phyloP scores from a whole-genome alignment of 2,113 vertebrate species.

The Tachysurus vachellii region DNA sequence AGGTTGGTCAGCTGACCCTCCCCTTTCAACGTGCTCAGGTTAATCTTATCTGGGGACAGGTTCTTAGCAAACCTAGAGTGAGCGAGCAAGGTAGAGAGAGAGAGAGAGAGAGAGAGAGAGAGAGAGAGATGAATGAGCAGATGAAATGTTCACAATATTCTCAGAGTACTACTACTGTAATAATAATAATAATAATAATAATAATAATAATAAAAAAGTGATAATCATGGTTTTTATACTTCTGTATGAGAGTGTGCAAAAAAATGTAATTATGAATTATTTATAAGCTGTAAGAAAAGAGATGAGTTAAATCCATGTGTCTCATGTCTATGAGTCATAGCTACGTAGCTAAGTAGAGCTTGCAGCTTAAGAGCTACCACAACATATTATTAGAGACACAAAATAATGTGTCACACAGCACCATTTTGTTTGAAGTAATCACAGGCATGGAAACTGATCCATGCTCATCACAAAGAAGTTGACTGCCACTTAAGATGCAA shows the following conservation, averaged over 20 bases:
- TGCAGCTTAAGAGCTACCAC: not conserved
- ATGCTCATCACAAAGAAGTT: not conserved
- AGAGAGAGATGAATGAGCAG: not conserved
- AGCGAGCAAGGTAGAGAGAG: slow-evolving; percentile 51
- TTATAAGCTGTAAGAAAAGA: not conserved
- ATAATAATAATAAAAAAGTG: not conserved
- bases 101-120: not conserved
- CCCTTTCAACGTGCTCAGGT: slow-evolving; percentile 95
- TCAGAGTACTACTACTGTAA: not conserved
- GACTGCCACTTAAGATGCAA: not conserved
- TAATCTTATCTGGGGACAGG: slow-evolving; percentile 98
- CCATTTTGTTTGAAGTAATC: not conserved
- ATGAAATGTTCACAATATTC: not conserved
- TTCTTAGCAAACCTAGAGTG: slow-evolving; percentile 95
- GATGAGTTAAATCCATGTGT: not conserved
- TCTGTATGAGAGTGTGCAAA: not conserved
- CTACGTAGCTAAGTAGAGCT: not conserved
- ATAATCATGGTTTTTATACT: not conserved
- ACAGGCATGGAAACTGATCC: not conserved
- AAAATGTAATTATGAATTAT: not conserved
- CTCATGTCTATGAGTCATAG: not conserved
- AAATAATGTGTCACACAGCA: not conserved
- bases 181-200: not conserved
- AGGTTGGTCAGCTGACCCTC: slow-evolving; percentile 98
- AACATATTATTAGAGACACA: not conserved